A percentile compares a stretch with the other conserved stretches of the same genome.
phyloP scores from a whole-genome alignment of 2,888 invertebrate species.

The Parapristionchus giblindavisi region DNA sequence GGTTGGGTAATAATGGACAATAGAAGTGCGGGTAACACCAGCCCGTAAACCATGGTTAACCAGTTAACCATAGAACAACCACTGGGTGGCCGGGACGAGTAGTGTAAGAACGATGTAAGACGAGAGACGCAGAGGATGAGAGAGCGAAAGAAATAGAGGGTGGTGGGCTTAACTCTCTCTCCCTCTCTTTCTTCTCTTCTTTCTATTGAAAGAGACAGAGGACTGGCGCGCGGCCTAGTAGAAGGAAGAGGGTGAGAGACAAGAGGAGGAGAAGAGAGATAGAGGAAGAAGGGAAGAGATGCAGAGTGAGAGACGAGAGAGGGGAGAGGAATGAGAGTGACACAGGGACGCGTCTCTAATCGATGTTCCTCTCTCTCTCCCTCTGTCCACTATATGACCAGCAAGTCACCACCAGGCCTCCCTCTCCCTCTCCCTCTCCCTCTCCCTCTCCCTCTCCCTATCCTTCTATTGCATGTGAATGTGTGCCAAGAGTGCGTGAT shows the following conservation, averaged over 20 bases:
- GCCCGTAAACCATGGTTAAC: background rate
- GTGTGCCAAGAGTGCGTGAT: conserved; percentile 18
- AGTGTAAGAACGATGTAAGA: conserved; percentile 8
- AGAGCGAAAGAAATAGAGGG: conserved; percentile 15
- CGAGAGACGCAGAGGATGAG: background rate
- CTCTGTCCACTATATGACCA: conserved; percentile 28
- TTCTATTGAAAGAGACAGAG: background rate
- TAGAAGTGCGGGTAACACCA: background rate
- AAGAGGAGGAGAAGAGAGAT: background rate
- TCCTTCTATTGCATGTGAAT: background rate
- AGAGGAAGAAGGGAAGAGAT: background rate
- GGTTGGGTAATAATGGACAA: background rate
- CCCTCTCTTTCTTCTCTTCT: too few relatives aligned
- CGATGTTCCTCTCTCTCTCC: conserved; percentile 30
- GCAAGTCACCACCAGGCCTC: conserved; percentile 30
- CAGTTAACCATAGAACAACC: background rate
- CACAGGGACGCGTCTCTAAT: conserved; percentile 31
- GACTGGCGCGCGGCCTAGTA: background rate
- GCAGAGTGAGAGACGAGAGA: conserved; percentile 35
- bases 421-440: conserved; percentile 19
- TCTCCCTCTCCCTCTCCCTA: background rate
- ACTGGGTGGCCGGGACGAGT: conserved; percentile 5
- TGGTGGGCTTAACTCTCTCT: background rate
- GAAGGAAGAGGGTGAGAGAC: conserved; percentile 25
- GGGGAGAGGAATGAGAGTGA: conserved; percentile 9